Evolutionary conservation across 2,797 vertebrate species (phyloP), one percentile per base, ranked within the genome.

Genomic region (Cygnus olor): DNA sequence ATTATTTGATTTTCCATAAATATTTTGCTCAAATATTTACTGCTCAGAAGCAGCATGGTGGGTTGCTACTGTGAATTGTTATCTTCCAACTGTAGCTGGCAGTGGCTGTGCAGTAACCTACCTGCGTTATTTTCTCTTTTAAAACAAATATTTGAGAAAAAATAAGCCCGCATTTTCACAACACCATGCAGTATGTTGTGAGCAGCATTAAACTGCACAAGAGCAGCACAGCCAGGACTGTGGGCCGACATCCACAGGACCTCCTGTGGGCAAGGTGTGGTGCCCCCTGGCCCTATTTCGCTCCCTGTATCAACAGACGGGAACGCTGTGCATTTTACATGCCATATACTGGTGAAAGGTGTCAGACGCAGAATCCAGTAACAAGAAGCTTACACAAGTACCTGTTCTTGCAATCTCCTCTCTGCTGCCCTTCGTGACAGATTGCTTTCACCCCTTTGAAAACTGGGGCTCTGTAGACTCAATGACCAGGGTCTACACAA

Each of bases 261-360:
- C 51, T 53, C 32, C 69, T 51, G 8, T 1, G 21, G 34, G 56
- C 21, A 6, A 42, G 30, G 22, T 49, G 47, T 22, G 47, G 47
- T 49, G 47, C 47, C 47, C 22, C 47, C 7, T 38, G 7, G 47
- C 18, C 32, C 24, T 38, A 14, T 34, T 71, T 60, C 38, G 24
- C 28, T 14, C 24, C 47, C 1, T 0, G 11, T 34, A 20, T 32
- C 54, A 28, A 30, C 20, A 6, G 11, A 0, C 11, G 25, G 18
- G 11, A 28, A 28, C 30, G 6, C 7, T 17, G 34, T 27, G 32
- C 22, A 17, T 36, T 45, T 15, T 42, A 34, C 2, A 2, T 10
- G 25, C 72, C 9, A 2, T 22, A 7, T 11, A 10, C 17, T 11
- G 11, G 44, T 71, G 21, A 70, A 71, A 38, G 10, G 58, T 8